Evolutionary conservation across 2,113 vertebrate species (phyloP).

Genomic region (Xenopus laevis): DNA sequence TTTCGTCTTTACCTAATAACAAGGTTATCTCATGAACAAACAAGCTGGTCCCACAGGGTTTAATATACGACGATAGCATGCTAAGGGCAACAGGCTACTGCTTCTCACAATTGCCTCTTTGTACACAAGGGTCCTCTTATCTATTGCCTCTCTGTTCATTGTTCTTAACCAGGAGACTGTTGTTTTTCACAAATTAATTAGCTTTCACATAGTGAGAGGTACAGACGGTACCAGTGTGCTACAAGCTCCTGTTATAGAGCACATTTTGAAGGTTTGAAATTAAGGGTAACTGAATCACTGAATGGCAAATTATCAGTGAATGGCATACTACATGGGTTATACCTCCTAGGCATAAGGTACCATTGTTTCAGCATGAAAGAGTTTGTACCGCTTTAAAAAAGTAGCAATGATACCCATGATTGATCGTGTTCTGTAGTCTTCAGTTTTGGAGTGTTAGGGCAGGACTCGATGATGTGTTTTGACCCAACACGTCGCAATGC

Average conservation of each 20-base stretch:
- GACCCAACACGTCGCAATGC: too few relatives aligned
- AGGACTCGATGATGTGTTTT: too few relatives aligned
- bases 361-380: too few relatives aligned
- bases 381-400: too few relatives aligned
- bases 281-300: neutral
- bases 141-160: slow-evolving; percentile 30
- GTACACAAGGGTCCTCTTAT: slow-evolving; percentile 38
- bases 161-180: slow-evolving; percentile 27
- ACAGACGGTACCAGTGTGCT: neutral
- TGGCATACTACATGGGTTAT: too few relatives aligned
- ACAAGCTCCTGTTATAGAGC: neutral
- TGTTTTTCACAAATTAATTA: slow-evolving; percentile 49
- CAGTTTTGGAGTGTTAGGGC: too few relatives aligned
- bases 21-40: slow-evolving; percentile 11
- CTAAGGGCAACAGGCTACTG: neutral
- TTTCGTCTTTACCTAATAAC: too few relatives aligned
- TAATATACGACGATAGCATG: slow-evolving; percentile 26
- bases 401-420: too few relatives aligned
- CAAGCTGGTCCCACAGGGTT: slow-evolving; percentile 33
- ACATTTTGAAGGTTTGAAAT: neutral
- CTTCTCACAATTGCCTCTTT: slow-evolving; percentile 32
- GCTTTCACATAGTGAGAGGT: slow-evolving; percentile 20
- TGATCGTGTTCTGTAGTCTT: too few relatives aligned
- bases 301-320: neutral
- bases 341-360: too few relatives aligned